Percentiles rank a stretch among this genome's conserved stretches.
Conservation (phyloP, 2,888 invertebrate species). For the Drosophila pseudotalamancana region DNA sequence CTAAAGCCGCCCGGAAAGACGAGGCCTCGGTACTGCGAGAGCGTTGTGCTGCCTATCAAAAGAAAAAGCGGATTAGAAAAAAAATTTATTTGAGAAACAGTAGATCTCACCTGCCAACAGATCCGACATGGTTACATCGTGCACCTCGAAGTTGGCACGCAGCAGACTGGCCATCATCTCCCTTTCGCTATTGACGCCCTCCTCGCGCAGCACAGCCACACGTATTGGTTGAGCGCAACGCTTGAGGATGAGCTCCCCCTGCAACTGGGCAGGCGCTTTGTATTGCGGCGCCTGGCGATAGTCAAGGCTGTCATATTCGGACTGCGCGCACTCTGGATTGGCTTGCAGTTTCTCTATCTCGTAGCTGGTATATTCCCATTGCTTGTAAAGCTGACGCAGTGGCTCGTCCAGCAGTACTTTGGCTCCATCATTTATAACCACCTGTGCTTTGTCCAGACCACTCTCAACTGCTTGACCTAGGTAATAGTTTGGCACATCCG, state of each 20-base stretch:
- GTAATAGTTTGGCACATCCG: constrained; percentile 86
- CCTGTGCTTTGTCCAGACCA: constrained; percentile 86
- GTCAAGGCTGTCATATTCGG: constrained; percentile 90
- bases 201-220: constrained; percentile 97
- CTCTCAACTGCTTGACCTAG: constrained; percentile 89
- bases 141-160: constrained; percentile 95
- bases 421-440: constrained; percentile 60
- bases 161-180: constrained; percentile 97
- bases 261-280: constrained; percentile 86
- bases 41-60: constrained; percentile 86
- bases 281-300: constrained; percentile 90
- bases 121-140: constrained; percentile 98
- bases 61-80: background rate
- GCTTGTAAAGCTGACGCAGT: constrained; percentile 89
- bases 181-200: constrained; percentile 96
- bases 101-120: constrained; percentile 86
- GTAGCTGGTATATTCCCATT: constrained; percentile 99
- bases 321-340: constrained; percentile 90
- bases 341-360: constrained; percentile 94
- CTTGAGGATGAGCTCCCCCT: constrained; percentile 85
- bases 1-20: constrained; percentile 99
- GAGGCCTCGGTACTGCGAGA: constrained; percentile 94
- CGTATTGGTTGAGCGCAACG: constrained; percentile 85
- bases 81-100: no score
- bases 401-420: constrained; percentile 86